Base-by-base conservation (phyloP, 2,113 vertebrate genomes). In the Solea solea region DNA sequence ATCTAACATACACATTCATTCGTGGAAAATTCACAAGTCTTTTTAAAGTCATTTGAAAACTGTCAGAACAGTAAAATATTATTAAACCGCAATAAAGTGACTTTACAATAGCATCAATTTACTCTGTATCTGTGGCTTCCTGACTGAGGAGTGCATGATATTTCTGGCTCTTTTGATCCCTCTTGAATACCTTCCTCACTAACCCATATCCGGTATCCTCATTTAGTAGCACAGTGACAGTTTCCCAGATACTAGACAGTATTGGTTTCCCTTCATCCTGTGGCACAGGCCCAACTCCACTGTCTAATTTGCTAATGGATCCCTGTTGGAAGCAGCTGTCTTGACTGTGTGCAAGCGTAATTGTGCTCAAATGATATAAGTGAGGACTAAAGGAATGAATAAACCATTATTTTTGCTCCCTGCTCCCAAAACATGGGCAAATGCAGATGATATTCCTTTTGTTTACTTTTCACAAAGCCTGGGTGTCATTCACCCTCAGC, bases 251-350 rank as follows among this genome's bases (percentile, higher is more conserved):
- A 88, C 88, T 86, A 80, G 67, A 71, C 14, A 27, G 74, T 78
- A 63, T 93, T 93, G 89, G 42, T 89, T 91, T 91, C 77, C 83
- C 72, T 91, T 87, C 81, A 85, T 84, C 80, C 73, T 21, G 60
- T 90, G 92, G 93, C 91, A 71, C 68, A 53, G 71, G 50, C 86
- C 92, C 91, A 94, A 85, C 50, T 86, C 86, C 66, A 59, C 46
- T 72, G 88, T 88, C 89, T 80, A 89, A 87, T 94, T 94, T 94
- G 90, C 90, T 92, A 94, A 94, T 93, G 68, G 82, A 74, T 90
- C 88, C 89, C 80, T 86, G 70, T 81, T 92, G 90, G 93, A 94
- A 74, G 75, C 74, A 2, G 14, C 58, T 14, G 59, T 75, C 58
- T 73, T 5, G 86, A 78, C 85, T 85, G 81, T 70, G 81, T 44